Percentiles rank a stretch among this genome's conserved stretches.
Evolutionary conservation across 1,140 invertebrate species (phyloP).

Genomic region (Meloidogyne floridensis): DNA sequence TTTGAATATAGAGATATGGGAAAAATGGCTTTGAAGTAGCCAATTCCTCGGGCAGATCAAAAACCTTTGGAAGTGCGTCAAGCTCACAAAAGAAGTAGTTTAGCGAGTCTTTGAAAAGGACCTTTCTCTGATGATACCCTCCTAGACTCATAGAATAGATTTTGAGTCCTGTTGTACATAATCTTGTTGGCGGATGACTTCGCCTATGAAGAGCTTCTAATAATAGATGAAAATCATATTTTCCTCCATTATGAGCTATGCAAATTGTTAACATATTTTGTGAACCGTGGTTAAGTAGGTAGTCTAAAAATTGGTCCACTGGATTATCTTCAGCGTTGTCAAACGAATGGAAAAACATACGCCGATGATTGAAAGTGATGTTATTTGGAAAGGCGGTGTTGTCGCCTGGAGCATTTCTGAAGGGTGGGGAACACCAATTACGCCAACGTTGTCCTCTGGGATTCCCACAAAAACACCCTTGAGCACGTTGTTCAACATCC

Average conservation of each 20-base stretch:
- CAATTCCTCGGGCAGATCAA: neutral
- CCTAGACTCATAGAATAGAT: constrained; percentile 18
- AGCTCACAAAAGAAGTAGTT: constrained; percentile 29
- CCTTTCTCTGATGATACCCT: neutral
- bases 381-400: too few species aligned
- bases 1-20: constrained; percentile 19
- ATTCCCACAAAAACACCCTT: neutral
- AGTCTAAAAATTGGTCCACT: too few species aligned
- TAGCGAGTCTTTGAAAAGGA: constrained; percentile 21
- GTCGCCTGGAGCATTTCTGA: too few species aligned
- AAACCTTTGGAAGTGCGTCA: constrained; percentile 12
- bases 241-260: constrained; percentile 12
- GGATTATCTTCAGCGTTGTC: too few species aligned
- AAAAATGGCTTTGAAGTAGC: constrained; percentile 13
- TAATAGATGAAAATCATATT: too few species aligned
- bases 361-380: too few species aligned
- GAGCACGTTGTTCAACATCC: neutral
- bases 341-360: too few species aligned
- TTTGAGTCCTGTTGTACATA: constrained; percentile 26
- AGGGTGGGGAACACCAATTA: constrained; percentile 13
- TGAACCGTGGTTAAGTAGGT: neutral
- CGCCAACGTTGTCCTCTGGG: neutral
- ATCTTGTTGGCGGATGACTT: neutral
- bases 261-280: neutral
- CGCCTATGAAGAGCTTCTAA: constrained; percentile 5